Percentiles rank a stretch among this genome's conserved stretches.
Conservation (phyloP, 2,797 vertebrate species). For the Anomalospiza imberbis region DNA sequence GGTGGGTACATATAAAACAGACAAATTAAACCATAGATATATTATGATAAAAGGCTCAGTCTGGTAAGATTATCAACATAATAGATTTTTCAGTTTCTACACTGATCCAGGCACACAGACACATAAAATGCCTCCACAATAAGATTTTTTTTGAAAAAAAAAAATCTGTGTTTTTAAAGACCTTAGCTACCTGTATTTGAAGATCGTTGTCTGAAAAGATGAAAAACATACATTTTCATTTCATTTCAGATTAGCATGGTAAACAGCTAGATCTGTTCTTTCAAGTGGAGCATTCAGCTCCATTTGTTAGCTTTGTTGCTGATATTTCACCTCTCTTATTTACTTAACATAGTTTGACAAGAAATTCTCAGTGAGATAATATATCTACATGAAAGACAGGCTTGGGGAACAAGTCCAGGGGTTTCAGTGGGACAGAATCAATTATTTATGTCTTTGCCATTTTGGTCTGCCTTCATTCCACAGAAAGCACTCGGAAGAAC, state of each 20-base stretch:
- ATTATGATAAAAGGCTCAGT: not conserved
- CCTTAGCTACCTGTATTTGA: conserved; percentile 66
- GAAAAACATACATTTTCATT: conserved; percentile 77
- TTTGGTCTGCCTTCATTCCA: conserved; percentile 52
- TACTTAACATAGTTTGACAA: conserved; percentile 78
- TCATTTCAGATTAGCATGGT: conserved; percentile 71
- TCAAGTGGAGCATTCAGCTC: conserved; percentile 65
- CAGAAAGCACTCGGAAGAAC: not conserved
- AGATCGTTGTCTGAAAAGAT: conserved; percentile 71
- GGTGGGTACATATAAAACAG: not conserved
- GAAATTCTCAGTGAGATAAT: conserved; percentile 76
- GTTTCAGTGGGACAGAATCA: conserved; percentile 65
- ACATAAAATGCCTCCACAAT: not conserved
- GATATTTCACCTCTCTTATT: conserved; percentile 77
- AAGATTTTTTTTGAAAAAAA: not conserved
- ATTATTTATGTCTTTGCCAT: conserved; percentile 59
- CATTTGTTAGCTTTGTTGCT: conserved; percentile 76
- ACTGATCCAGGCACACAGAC: not conserved
- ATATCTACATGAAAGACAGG: conserved; percentile 69
- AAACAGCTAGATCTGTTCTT: conserved; percentile 74
- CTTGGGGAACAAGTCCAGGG: conserved; percentile 64
- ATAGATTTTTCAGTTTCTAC: not conserved
- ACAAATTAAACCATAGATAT: not conserved
- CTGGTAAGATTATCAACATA: not conserved
- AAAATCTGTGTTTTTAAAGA: conserved; percentile 14